Evolutionary conservation across 2,888 invertebrate genomes (phyloP).

Genomic region (Elgonia sp.): DNA sequence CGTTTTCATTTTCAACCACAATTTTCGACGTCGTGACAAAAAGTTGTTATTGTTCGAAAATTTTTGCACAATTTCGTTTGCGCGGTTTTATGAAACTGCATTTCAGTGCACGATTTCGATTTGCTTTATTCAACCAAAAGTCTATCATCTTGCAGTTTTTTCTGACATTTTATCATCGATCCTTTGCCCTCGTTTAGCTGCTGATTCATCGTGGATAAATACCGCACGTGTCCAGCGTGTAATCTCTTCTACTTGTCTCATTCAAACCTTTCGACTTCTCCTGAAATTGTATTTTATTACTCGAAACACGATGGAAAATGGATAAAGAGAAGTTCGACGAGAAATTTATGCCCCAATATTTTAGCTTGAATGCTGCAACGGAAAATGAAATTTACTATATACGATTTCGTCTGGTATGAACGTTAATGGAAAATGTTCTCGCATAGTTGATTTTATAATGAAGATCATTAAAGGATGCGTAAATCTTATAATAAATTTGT

Average conservation of each 20-base stretch:
- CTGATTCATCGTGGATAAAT: conserved; percentile 68
- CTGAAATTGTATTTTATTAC: conserved; percentile 53
- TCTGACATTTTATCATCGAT: conserved; percentile 37
- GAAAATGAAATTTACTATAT: conserved; percentile 33
- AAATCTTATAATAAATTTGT: no score
- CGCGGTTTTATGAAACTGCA: no score
- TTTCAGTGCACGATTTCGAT: no score
- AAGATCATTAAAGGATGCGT: no score
- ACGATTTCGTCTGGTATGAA: no score
- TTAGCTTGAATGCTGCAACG: conserved; percentile 11
- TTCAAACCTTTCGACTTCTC: conserved; percentile 44
- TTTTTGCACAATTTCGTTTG: no score
- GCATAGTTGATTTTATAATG: no score
- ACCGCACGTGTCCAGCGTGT: conserved; percentile 50
- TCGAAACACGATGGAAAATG: conserved; percentile 23
- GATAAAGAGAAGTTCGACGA: conserved; percentile 17
- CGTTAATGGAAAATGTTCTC: no score
- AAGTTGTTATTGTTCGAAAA: no score
- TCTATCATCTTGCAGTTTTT: background rate
- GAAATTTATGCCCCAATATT: conserved; percentile 36
- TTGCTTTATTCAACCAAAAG: no score
- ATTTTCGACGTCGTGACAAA: no score
- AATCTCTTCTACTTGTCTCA: conserved; percentile 43
- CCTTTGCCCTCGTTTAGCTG: conserved; percentile 62
- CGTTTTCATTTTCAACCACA: background rate